phyloP scores from a whole-genome alignment of 2,113 vertebrate genomes.

The Paratilapia polleni region DNA sequence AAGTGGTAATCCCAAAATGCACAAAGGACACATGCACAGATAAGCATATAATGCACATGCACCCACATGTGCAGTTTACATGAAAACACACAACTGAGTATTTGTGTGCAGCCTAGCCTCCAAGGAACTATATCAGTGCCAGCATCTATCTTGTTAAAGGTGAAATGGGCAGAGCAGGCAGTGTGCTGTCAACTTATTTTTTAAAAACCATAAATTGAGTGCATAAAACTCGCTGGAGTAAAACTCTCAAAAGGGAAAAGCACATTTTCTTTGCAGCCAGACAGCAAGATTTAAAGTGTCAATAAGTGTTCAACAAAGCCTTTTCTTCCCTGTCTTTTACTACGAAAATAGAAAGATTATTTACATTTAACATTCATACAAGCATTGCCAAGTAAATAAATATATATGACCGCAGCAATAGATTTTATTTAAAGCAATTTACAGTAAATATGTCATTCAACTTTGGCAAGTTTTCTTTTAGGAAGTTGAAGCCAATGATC shows the following conservation, averaged over 20 bases:
- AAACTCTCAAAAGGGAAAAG: constrained; percentile 69
- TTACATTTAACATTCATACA: constrained; percentile 41
- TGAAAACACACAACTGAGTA: constrained; percentile 27
- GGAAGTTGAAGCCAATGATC: not conserved
- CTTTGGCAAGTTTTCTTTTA: not conserved
- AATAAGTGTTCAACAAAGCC: constrained; percentile 72
- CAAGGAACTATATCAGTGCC: constrained; percentile 60
- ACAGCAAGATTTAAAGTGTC: constrained; percentile 73
- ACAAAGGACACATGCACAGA: constrained; percentile 14
- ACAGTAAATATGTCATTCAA: constrained; percentile 22
- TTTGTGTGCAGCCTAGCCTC: constrained; percentile 62
- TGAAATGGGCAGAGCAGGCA: constrained; percentile 69
- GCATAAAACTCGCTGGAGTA: constrained; percentile 73
- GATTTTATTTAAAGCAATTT: constrained; percentile 31
- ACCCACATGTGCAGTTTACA: not conserved
- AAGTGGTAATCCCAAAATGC: constrained; percentile 6
- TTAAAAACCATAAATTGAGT: constrained; percentile 72
- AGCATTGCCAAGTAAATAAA: constrained; percentile 46
- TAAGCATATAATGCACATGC: not conserved
- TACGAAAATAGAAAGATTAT: constrained; percentile 44
- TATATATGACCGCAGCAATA: constrained; percentile 31
- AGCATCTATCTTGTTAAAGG: constrained; percentile 73
- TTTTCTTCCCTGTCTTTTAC: constrained; percentile 41
- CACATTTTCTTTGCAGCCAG: constrained; percentile 72
- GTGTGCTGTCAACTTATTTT: constrained; percentile 71